phyloP scores from a whole-genome alignment of 1,140 invertebrate genomes.

The Parasteatoda tepidariorum region DNA sequence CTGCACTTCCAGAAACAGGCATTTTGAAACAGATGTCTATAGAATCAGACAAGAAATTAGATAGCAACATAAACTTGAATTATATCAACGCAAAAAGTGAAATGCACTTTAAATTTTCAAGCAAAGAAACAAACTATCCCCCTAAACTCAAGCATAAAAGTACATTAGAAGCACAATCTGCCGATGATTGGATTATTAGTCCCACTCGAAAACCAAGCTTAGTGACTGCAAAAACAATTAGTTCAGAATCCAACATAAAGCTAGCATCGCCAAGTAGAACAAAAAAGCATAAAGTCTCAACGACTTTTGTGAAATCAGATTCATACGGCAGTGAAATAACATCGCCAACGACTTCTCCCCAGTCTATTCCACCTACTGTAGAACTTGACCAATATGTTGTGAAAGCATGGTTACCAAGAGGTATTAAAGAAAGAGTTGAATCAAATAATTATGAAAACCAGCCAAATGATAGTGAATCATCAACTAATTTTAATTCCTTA shows the following conservation, averaged over 20 bases:
- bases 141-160: too few species aligned
- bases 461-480: background rate
- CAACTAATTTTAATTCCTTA: background rate
- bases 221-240: too few species aligned
- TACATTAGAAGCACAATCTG: too few species aligned
- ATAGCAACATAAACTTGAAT: background rate
- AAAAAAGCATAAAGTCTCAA: too few species aligned
- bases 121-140: too few species aligned
- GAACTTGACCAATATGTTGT: constrained; percentile 42
- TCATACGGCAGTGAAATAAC: background rate
- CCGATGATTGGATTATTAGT: too few species aligned
- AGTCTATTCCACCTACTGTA: constrained; percentile 28
- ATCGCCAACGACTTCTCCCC: constrained; percentile 5
- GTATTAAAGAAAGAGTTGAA: constrained; percentile 51
- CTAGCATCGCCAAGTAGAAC: background rate
- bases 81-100: too few species aligned
- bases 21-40: background rate
- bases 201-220: too few species aligned
- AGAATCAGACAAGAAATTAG: background rate
- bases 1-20: background rate
- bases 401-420: constrained; percentile 53
- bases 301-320: too few species aligned
- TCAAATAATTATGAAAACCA: constrained; percentile 29
- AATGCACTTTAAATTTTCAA: too few species aligned
- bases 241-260: background rate